A percentile compares a stretch with the other conserved stretches of the same genome.
Conservation (phyloP, 2,888 invertebrate species). For the Malachius bipustulatus region DNA sequence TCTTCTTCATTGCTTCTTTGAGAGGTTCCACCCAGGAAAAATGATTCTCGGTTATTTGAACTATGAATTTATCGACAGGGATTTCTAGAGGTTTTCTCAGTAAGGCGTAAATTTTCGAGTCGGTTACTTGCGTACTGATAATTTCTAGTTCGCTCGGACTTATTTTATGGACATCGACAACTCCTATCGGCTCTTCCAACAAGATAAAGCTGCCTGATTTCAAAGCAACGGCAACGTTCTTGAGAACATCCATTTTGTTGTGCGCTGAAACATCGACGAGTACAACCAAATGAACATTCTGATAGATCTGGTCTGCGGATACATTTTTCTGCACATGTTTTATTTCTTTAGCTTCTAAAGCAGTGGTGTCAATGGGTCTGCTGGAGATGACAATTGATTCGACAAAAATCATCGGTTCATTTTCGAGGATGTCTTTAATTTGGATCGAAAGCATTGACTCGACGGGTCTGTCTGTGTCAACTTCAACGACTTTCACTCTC, state of each 20-base stretch:
- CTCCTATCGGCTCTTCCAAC: constrained; percentile 53
- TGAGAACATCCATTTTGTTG: constrained; percentile 40
- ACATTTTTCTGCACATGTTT: constrained; percentile 55
- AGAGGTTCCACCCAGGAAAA: constrained; percentile 73
- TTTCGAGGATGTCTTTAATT: constrained; percentile 51
- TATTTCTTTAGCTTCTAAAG: constrained; percentile 48
- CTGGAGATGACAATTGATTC: constrained; percentile 36
- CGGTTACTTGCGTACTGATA: constrained; percentile 51
- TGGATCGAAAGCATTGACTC: constrained; percentile 54
- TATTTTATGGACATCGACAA: constrained; percentile 34
- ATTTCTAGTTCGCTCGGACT: constrained; percentile 39
- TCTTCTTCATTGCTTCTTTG: constrained; percentile 59
- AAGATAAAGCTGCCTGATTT: constrained; percentile 60
- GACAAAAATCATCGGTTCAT: constrained; percentile 57
- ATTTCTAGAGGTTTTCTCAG: constrained; percentile 44
- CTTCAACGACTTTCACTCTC: constrained; percentile 64
- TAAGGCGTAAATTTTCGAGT: constrained; percentile 52
- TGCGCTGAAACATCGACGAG: constrained; percentile 53
- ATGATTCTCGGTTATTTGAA: constrained; percentile 56
- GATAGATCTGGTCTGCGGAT: constrained; percentile 45
- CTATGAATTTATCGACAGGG: constrained; percentile 38
- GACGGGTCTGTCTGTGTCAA: constrained; percentile 47
- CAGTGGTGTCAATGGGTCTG: constrained; percentile 41
- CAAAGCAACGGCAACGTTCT: constrained; percentile 49
- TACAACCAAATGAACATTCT: constrained; percentile 56